These are phyloP conservation scores for Mastomys coucha DNA, from an alignment of 2,113 vertebrate genomes.

Conservation along the genomic window DNA sequence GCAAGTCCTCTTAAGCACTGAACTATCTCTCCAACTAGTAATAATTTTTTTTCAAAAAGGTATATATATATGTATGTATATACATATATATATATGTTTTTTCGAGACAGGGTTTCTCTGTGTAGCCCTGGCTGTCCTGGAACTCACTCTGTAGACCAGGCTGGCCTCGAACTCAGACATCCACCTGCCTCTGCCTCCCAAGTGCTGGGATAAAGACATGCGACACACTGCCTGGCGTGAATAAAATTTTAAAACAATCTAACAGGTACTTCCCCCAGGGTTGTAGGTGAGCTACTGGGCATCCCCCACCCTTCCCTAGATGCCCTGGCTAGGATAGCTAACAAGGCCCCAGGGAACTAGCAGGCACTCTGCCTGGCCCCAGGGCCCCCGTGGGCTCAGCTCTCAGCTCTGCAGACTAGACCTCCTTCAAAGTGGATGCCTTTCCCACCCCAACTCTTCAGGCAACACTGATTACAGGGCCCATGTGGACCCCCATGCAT, in stretches of 20 bases:
- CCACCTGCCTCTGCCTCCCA: too few species aligned
- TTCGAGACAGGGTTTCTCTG: too few species aligned
- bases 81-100: too few species aligned
- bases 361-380: background rate
- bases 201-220: too few species aligned
- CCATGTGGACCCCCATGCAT: background rate
- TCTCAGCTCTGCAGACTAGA: background rate
- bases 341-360: slow-evolving; percentile 66
- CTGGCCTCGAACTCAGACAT: too few species aligned
- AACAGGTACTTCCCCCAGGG: background rate
- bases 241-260: background rate
- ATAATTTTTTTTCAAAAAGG: background rate
- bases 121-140: too few species aligned
- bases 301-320: background rate
- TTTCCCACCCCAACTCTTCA: background rate
- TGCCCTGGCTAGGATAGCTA: background rate
- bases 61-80: too few species aligned
- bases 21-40: background rate
- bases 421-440: background rate
- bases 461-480: background rate
- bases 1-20: background rate
- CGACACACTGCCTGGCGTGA: too few species aligned
- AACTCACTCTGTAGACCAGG: too few species aligned
- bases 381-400: background rate
- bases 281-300: background rate